Evolutionary conservation across 2,888 invertebrate species (phyloP).

Genomic region (Eristalinus aeneus): DNA sequence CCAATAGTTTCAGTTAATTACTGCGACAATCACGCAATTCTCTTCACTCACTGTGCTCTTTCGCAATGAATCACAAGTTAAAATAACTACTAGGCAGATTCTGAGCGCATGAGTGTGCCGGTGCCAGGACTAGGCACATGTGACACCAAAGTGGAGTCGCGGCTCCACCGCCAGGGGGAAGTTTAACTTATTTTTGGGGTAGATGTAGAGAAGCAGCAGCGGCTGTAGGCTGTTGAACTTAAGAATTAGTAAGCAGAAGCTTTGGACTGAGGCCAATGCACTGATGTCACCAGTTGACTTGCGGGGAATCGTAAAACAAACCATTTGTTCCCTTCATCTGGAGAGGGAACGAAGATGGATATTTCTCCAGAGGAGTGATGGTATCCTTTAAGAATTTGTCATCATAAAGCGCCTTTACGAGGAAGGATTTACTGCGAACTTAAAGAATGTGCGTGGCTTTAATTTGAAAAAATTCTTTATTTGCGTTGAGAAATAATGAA

Average conservation of each 20-base stretch:
- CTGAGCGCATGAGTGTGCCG: conserved; percentile 43
- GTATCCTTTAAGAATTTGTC: background rate
- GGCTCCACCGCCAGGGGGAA: background rate
- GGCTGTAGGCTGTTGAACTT: conserved; percentile 21
- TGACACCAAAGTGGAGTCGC: background rate
- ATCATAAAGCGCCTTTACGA: background rate
- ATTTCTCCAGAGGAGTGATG: background rate
- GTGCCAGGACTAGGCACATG: conserved; percentile 25
- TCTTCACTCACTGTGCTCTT: conserved; percentile 14
- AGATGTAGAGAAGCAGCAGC: background rate
- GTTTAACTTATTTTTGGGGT: background rate
- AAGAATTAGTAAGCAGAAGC: background rate
- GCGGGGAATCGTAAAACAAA: background rate
- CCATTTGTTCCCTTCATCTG: background rate
- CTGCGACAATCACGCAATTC: conserved; percentile 62
- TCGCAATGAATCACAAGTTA: conserved; percentile 43
- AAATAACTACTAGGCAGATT: conserved; percentile 43
- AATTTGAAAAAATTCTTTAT: background rate
- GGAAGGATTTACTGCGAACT: background rate
- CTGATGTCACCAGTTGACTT: conserved; percentile 5
- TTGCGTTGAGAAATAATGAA: background rate
- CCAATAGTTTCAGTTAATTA: conserved; percentile 49
- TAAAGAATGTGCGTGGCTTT: background rate
- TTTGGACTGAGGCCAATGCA: conserved; percentile 34
- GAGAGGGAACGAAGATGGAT: background rate